Base-by-base conservation (phyloP, 1,140 invertebrate species). In the Drosophila pallidifrons region DNA sequence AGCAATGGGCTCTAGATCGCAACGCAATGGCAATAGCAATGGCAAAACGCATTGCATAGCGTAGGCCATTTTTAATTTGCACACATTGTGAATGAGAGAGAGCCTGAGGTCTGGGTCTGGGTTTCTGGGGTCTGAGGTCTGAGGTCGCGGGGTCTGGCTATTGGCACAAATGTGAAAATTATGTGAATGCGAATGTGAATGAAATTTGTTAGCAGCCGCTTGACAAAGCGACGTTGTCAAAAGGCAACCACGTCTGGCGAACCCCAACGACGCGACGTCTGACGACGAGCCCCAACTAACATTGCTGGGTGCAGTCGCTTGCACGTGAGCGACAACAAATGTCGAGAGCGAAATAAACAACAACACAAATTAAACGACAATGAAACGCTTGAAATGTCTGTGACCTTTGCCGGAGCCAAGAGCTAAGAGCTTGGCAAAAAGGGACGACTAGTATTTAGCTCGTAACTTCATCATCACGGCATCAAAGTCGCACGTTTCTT, bases 371-470 rank as follows among this genome's bases (percentile, higher is more conserved):
- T 75, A 71, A 87, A 70, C 81, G 81, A 83, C 83, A 77, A 78
- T 75, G 81, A 68, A 78, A 75, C 67, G 64, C 75, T 89, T 83
- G 41, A 88, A 83, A 89, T 83, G 83, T 88, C 85, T 89, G 81
- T 85, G 83, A 88, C 85, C 83, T 89, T 89, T 78, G 32, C 30
- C 20, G 32, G 51, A 28, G 16, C 32, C 52, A 46, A 13, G 2
- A 16, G 11, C 13, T 7, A 7, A 10, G 43, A 7, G 3, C n/a
- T n/a, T 4, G 20, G 3, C 20, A 25, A 25, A 25, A 25, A 2
- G 7, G 15, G 30, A 6, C 51, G 20, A 8, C 49, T 43, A 38
- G 35, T 54, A 54, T 54, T 64, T 28, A 54, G 46, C 46, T 35
- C 25, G 25, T 16, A 16, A 43, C 15, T 6, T 15, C 35, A 38